Evolutionary conservation across 2,113 vertebrate species (phyloP).

Genomic region (Phyllostomus hastatus): DNA sequence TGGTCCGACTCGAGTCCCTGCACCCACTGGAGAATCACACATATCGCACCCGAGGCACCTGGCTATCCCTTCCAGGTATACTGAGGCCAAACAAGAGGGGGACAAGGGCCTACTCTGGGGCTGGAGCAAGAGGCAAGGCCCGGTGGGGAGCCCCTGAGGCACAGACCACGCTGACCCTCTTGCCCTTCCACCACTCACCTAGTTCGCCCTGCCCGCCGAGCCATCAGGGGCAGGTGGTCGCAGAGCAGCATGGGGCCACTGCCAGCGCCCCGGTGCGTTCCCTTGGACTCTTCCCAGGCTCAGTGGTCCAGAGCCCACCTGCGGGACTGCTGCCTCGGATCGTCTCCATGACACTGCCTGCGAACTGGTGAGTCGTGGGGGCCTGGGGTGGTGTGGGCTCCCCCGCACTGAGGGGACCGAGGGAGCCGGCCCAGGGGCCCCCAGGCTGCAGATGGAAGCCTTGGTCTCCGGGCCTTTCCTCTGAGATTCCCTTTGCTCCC

Average conservation of each 20-base stretch:
- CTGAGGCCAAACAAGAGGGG: background rate
- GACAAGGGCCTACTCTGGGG: background rate
- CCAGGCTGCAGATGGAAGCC: background rate
- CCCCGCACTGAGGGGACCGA: background rate
- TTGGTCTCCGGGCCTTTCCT: background rate
- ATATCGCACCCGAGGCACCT: accelerated
- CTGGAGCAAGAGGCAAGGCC: background rate
- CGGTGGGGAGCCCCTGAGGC: background rate
- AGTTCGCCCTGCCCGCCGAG: background rate
- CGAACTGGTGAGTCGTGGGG: background rate
- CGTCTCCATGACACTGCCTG: background rate
- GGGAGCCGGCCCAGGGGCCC: background rate
- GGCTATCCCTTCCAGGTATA: background rate
- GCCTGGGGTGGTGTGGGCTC: too few relatives aligned
- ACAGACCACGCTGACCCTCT: background rate
- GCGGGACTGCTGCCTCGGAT: background rate
- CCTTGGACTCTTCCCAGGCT: background rate
- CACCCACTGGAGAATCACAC: background rate
- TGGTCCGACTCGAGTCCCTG: too few relatives aligned
- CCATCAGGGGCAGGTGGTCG: background rate
- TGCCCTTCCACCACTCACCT: background rate
- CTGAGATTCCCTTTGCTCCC: background rate
- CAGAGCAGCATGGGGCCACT: accelerated
- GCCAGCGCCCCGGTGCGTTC: accelerated
- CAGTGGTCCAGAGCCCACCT: background rate